Conservation (phyloP, 1,140 invertebrate species). For the Papilio polyxenes region DNA sequence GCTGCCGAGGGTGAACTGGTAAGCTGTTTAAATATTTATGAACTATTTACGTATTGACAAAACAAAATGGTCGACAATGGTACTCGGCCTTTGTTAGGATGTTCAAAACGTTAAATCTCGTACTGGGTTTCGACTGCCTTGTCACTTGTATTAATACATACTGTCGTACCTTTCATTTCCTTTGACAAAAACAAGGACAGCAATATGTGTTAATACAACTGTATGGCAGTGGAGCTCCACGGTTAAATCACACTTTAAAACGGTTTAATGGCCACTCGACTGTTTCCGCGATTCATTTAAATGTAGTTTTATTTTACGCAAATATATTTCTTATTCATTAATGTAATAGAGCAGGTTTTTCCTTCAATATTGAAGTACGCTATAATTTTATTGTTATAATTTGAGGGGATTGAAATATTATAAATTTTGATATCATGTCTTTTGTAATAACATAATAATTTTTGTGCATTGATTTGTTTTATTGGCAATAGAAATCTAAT, state of each 20-base stretch:
- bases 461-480: not conserved
- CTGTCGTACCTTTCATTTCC: not conserved
- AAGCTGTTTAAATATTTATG: slow-evolving; percentile 41
- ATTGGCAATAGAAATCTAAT: not conserved
- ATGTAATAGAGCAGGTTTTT: not conserved
- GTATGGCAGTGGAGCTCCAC: not conserved
- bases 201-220: not conserved
- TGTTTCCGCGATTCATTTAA: slow-evolving; percentile 27
- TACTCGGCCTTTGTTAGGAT: slow-evolving; percentile 29
- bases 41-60: slow-evolving; percentile 40
- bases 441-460: too few species aligned
- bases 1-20: slow-evolving; percentile 28
- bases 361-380: not conserved
- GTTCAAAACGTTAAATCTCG: slow-evolving; percentile 27
- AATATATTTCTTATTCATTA: not conserved
- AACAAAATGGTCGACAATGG: slow-evolving; percentile 39
- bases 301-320: not conserved
- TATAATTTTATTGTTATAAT: not conserved
- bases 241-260: slow-evolving; percentile 34
- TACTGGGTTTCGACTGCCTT: not conserved
- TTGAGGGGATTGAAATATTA: not conserved
- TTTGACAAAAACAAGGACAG: not conserved
- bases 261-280: slow-evolving; percentile 33
- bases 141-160: not conserved
- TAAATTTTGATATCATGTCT: not conserved